Conservation (phyloP, 2,113 vertebrate genomes). For the Ceuthmochares aereus region DNA sequence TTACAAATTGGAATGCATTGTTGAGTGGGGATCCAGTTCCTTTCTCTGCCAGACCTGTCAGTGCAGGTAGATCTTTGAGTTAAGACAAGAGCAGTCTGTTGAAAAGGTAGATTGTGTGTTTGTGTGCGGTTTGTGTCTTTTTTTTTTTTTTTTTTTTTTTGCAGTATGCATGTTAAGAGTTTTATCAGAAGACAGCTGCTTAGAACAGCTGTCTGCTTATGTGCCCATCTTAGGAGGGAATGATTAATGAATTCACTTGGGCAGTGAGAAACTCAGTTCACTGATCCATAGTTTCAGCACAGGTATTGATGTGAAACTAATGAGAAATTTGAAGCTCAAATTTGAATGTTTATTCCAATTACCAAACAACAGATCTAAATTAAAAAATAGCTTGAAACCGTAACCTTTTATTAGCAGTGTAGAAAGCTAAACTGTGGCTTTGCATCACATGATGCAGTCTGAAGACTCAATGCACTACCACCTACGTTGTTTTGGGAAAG, state of each 20-base stretch:
- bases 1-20: constrained; percentile 75
- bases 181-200: constrained; percentile 77
- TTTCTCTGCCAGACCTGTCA: constrained; percentile 32
- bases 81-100: constrained; percentile 37
- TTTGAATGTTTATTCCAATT: constrained; percentile 89
- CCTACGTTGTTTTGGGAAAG: constrained; percentile 28
- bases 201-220: constrained; percentile 81
- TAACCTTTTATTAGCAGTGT: constrained; percentile 77
- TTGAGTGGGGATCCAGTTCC: constrained; percentile 67
- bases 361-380: constrained; percentile 82
- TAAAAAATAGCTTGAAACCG: constrained; percentile 75
- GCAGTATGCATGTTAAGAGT: not conserved
- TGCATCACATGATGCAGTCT: not conserved
- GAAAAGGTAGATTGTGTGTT: constrained; percentile 18
- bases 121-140: not conserved
- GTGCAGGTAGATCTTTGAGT: constrained; percentile 23
- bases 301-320: constrained; percentile 89
- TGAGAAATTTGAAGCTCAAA: constrained; percentile 88
- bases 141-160: not conserved
- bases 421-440: constrained; percentile 36
- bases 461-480: not conserved
- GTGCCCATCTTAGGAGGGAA: constrained; percentile 79
- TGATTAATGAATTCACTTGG: constrained; percentile 90
- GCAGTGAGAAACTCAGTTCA: constrained; percentile 80
- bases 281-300: constrained; percentile 83